Evolutionary conservation across 2,113 vertebrate species (phyloP).

Genomic region (Albula glossodonta): DNA sequence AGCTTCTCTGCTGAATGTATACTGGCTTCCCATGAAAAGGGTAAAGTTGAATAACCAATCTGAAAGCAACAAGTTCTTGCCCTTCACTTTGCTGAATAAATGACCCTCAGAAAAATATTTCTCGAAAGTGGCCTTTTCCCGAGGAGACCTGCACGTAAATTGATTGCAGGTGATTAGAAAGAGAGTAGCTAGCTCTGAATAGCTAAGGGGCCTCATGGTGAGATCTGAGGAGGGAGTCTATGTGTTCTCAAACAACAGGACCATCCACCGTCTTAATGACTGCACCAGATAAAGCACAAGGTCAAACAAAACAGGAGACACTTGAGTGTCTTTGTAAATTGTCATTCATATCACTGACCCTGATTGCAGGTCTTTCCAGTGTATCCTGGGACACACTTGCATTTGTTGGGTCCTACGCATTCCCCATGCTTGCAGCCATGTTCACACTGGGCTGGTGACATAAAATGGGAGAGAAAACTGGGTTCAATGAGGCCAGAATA

Average conservation of each 20-base stretch:
- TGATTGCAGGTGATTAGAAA: neutral
- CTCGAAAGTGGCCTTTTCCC: neutral
- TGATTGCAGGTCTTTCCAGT: slow-evolving; percentile 88
- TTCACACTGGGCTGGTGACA: slow-evolving; percentile 82
- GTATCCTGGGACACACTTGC: slow-evolving; percentile 91
- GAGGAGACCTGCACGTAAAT: neutral
- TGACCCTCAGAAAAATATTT: neutral
- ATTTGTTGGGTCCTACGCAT: slow-evolving; percentile 88
- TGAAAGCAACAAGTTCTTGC: neutral
- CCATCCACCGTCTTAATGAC: neutral
- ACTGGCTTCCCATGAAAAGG: too few relatives aligned
- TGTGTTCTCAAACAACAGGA: neutral
- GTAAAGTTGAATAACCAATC: neutral
- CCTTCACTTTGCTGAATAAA: neutral
- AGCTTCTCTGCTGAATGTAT: neutral
- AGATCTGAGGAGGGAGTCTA: neutral
- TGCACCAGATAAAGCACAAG: neutral
- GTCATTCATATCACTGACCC: slow-evolving; percentile 70
- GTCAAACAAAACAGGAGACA: neutral
- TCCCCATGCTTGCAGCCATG: slow-evolving; percentile 90
- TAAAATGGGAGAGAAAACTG: slow-evolving; percentile 51
- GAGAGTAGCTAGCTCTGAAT: neutral
- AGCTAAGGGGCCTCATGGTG: neutral
- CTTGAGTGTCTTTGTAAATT: neutral
- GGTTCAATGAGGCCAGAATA: slow-evolving; percentile 1